Conservation (phyloP, 2,797 vertebrate genomes). For the Argentina silus region DNA sequence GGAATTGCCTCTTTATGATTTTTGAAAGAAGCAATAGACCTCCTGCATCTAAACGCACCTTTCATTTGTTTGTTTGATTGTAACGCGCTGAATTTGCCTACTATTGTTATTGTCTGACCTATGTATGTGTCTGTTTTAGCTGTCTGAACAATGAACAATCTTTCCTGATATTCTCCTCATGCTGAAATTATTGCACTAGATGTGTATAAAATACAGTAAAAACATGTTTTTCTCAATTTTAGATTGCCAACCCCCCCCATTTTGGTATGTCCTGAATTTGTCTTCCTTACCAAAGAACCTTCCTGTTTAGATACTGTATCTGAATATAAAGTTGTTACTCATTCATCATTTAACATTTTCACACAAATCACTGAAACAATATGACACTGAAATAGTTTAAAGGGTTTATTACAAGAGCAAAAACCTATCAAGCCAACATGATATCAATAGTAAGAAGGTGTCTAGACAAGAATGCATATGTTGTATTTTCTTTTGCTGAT, state of each 20-base stretch:
- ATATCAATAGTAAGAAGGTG: conserved; percentile 25
- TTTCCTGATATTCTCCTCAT: conserved; percentile 37
- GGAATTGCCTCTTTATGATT: conserved; percentile 47
- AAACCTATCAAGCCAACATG: conserved; percentile 8
- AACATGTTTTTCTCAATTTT: conserved; percentile 14
- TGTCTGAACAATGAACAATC: conserved; percentile 12
- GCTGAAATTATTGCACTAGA: conserved; percentile 35
- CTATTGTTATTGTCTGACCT: conserved; percentile 18
- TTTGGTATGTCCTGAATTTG: conserved; percentile 23
- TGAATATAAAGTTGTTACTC: neutral
- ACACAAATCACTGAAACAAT: neutral
- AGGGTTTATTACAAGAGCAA: neutral
- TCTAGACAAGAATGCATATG: conserved; percentile 41
- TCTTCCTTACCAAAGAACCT: conserved; percentile 68
- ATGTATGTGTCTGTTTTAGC: neutral
- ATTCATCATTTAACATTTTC: neutral
- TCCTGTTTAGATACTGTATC: too few relatives aligned
- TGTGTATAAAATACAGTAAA: neutral
- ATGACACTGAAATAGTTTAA: neutral
- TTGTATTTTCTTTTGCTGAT: conserved; percentile 47
- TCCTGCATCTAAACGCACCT: conserved; percentile 60
- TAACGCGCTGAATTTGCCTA: conserved; percentile 30
- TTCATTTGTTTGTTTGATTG: conserved; percentile 48
- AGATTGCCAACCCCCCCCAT: neutral
- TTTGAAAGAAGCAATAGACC: conserved; percentile 53